Base-by-base conservation (phyloP, 2,113 vertebrate genomes). In the Pluvianellus socialis region DNA sequence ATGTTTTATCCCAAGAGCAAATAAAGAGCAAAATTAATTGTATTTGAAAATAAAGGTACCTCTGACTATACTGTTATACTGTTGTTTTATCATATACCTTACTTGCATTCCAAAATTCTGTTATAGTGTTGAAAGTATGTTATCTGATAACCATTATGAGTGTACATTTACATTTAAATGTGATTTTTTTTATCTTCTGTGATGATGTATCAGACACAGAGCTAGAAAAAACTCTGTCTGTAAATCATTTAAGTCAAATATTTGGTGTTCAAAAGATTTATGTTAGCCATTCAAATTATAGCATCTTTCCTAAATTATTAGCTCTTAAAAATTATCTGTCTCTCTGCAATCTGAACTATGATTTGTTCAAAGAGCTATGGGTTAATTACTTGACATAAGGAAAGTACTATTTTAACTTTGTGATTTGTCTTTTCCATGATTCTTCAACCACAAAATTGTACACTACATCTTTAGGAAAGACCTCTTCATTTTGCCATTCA, bases 1-100 rank as follows among this genome's bases (percentile, higher is more conserved):
- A 93, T 84, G 22, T 94, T 96, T 94, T 95, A 90, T 83, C 70
- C 74, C 27, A 83, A 81, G 79, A 92, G 44, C 40, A 91, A 96
- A 93, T 81, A 90, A 92, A 96, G 32, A 82, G 14, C 44, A 85
- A 89, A 75, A 63, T 89, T 89, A 90, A 96, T 86, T 86, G 14
- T 28, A 40, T 75, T 68, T 4, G 2, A 83, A 56, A 87, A 68
- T 67, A 85, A 93, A 85, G 5, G n/a, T 80, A 40, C 32, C 75
- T 55, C 23, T 71, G 79, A 47, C 4, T 9, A 21, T 38, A 70
- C 8, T 21, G 3, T 24, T 86, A 21, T 16, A 24, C 6, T 49
- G 18, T 56, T 71, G 12, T 79, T 90, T 90, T 76, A 58, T 82
- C 26, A 62, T 56, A 70, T 42, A 28, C 10, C 2, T 47, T 50